Base-by-base conservation (phyloP, 2,888 invertebrate species). In the Brenthis daphne region DNA sequence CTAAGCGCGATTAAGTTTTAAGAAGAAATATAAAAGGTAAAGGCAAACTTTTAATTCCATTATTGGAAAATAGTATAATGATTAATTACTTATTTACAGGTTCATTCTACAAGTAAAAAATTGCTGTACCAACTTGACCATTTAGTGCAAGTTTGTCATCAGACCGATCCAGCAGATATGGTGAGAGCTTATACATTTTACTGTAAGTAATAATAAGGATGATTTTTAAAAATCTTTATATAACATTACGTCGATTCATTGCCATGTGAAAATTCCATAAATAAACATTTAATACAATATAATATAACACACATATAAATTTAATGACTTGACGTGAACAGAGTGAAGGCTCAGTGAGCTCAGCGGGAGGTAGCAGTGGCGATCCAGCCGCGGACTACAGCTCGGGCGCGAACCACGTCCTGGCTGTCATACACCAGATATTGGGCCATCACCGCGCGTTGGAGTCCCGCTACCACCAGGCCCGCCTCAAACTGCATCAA, bases 371-470 rank as follows among this genome's bases (percentile, higher is more conserved):
- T 73, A 94, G 95, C 77, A 95, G 95, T 64, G 95, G 96, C 29
- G 97, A 98, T 85, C 97, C 98, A 0, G 98, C 98, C 0, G 97
- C 98, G 0, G 99, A 99, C 91, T 99, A 99, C 87, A 98, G 98
- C 73, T 98, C 97, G 77, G 99, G 99, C 53, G 98, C 99, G 64
- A 98, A 98, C 82, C 99, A 99, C 89, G 99, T 99, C 64, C 93
- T 99, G 74, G 98, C 98, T 64, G 98, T 99, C 60, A 98, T 99
- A 75, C 99, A 99, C 89, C 98, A 98, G 93, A 98, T 99, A 79
- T 93, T 99, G 69, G 98, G 98, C 65, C 98, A 99, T 84, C 99
- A 99, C 85, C 94, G 99, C 66, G 96, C 98, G 8, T 93, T 99
- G 54, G 99, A 99, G 86, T 97, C 98, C 75, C 95, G 98, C 73